Evolutionary conservation across 1,140 invertebrate species (phyloP), one percentile per base, ranked within the genome.

Genomic region (Ceratina calcarata): DNA sequence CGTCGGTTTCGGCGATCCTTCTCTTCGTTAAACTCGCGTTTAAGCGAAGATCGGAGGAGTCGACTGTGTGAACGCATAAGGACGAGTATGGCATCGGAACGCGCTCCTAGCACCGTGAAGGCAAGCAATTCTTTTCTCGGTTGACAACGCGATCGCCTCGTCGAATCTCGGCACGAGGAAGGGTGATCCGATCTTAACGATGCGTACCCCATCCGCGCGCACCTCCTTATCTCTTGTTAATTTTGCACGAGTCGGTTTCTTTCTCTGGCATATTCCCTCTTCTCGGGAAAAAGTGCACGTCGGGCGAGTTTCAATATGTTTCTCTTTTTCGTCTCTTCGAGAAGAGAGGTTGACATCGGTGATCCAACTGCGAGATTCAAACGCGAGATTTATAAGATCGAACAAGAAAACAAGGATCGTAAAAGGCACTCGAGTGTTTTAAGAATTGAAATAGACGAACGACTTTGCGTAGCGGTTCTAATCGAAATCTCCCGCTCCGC

Each of bases 71-170:
- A 58, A 45, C 55, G 74, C 65, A 51, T 20, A 24, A 51, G 13
- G 45, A 51, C 53, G 57, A 61, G 15, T 72, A 72, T 49, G 68
- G 68, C 60, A 65, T 72, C 60, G 76, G 68, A 37, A 72, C 58
- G 76, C 76, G 76, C 68, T 72, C 64, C 76, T 64, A 78, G 68
- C 76, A 78, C 76, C 69, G 68, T 57, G 49, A 49, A 55, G 68
- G 60, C 68, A 72, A 72, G 68, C 60, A 49, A 72, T 72, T 53
- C 75, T 58, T 76, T 57, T 66, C 8, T 58, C 8, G 8, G n/a
- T 71, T 45, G 32, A 71, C 53, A 62, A 73, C 62, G 58, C 37
- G 32, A 27, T 60, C 69, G 57, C 8, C 20, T n/a, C 18, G 57
- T 24, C 20, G 51, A 55, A 55, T 53, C 51, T 55, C 51, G 24